Percentiles rank a stretch among this genome's conserved stretches.
These are phyloP conservation scores for Sminthurides bifidus DNA, from an alignment of 1,140 invertebrate species.

Conservation along the genomic window DNA sequence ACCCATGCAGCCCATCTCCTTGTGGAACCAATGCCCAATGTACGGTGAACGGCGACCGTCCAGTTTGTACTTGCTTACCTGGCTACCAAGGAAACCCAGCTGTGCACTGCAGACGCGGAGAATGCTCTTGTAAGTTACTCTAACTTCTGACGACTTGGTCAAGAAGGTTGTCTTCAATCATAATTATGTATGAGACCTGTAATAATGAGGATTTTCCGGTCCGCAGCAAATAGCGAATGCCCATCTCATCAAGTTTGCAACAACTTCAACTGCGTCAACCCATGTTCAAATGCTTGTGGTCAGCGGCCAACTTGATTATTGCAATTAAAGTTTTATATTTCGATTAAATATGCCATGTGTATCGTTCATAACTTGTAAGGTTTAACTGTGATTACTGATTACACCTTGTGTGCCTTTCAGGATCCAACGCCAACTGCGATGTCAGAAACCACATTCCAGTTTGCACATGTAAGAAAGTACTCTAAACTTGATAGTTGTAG, in stretches of 20 bases:
- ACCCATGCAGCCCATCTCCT: slow-evolving; percentile 33
- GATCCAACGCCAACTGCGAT: slow-evolving; percentile 37
- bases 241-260: slow-evolving; percentile 39
- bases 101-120: slow-evolving; percentile 48
- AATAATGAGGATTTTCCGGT: too few species aligned
- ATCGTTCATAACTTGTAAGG: too few species aligned
- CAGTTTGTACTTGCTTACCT: slow-evolving; percentile 47
- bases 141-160: not conserved
- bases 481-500: not conserved
- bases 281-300: slow-evolving; percentile 39
- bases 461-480: too few species aligned
- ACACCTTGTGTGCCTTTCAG: not conserved
- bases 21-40: slow-evolving; percentile 16
- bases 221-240: slow-evolving; percentile 39
- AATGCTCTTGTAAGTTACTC: slow-evolving; percentile 45
- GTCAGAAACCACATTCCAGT: slow-evolving; percentile 37
- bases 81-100: slow-evolving; percentile 51
- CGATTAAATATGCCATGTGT: too few species aligned
- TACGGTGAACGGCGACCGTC: slow-evolving; percentile 36
- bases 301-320: not conserved
- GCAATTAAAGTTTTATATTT: too few species aligned
- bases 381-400: too few species aligned
- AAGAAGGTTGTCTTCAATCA: not conserved
- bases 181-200: too few species aligned
- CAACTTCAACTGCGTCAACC: slow-evolving; percentile 40